Conservation (phyloP, 2,888 invertebrate genomes). For the Dyspetes luteomarginatus region DNA sequence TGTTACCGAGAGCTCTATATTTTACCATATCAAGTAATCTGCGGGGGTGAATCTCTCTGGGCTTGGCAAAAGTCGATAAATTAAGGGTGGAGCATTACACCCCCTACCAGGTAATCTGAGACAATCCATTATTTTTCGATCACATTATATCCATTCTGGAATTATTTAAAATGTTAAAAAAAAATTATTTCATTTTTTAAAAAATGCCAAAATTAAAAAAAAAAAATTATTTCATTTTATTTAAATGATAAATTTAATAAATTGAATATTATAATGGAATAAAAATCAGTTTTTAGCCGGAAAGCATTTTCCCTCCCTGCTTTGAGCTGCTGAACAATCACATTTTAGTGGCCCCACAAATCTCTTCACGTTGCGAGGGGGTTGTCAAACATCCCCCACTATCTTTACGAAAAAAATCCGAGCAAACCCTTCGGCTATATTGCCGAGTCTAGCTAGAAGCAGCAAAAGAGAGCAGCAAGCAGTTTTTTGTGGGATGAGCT, state of each 20-base stretch:
- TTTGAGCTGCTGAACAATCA: conserved; percentile 71
- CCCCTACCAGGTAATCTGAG: conserved; percentile 25
- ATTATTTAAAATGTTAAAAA: too few relatives aligned
- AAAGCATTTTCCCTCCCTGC: too few relatives aligned
- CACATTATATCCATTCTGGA: too few relatives aligned
- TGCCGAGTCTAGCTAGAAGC: not conserved
- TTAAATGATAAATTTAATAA: too few relatives aligned
- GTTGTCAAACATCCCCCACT: not conserved
- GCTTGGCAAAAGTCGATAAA: conserved; percentile 62
- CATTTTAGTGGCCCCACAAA: conserved; percentile 65
- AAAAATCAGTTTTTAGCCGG: too few relatives aligned
- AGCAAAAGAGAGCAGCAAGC: not conserved
- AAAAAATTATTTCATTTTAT: too few relatives aligned
- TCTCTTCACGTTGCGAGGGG: not conserved
- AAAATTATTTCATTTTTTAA: too few relatives aligned
- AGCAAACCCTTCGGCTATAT: not conserved
- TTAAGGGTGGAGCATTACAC: conserved; percentile 49
- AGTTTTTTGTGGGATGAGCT: not conserved
- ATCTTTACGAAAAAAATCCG: not conserved
- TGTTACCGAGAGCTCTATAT: not conserved
- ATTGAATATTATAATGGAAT: too few relatives aligned
- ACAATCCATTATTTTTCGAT: conserved; percentile 32
- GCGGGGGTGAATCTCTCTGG: conserved; percentile 29
- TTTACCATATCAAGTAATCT: not conserved
- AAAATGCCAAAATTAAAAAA: too few relatives aligned